These are phyloP conservation scores for Muscicapa striata DNA, from an alignment of 2,797 vertebrate genomes.

Conservation along the genomic window DNA sequence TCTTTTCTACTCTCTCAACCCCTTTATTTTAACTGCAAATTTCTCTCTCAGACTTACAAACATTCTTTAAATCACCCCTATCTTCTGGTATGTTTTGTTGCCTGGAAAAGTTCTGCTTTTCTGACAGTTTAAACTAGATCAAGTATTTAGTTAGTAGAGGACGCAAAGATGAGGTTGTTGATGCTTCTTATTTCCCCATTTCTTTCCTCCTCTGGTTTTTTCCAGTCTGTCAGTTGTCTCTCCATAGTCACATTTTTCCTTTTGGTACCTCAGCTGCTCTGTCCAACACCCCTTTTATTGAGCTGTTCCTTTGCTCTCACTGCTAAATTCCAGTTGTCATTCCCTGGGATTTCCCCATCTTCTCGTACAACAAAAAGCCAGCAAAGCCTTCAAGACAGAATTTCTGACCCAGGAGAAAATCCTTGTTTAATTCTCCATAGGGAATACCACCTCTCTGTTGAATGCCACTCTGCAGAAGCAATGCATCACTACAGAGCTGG, in stretches of 20 bases:
- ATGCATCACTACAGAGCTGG: background rate
- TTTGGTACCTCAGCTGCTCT: background rate
- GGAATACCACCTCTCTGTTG: background rate
- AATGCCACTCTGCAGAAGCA: background rate
- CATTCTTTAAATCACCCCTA: background rate
- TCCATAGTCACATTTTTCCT: background rate
- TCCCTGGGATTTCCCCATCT: slow-evolving; percentile 41
- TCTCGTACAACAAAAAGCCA: background rate
- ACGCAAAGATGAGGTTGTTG: background rate
- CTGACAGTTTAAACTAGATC: background rate
- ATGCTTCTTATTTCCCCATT: background rate
- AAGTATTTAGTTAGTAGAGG: background rate
- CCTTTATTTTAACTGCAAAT: background rate
- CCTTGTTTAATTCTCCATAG: background rate
- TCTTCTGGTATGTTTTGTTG: background rate
- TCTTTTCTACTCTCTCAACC: background rate
- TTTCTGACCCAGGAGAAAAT: background rate
- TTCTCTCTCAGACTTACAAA: background rate
- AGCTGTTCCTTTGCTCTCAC: background rate
- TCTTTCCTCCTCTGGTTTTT: background rate
- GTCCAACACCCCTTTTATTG: background rate
- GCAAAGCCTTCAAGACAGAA: background rate
- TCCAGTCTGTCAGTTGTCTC: background rate
- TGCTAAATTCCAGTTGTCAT: background rate
- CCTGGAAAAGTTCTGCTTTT: background rate